Percentiles rank a stretch among this genome's conserved stretches.
These are phyloP conservation scores for Grammomys dolichurus DNA, from an alignment of 2,113 vertebrate genomes.

Conservation along the genomic window DNA sequence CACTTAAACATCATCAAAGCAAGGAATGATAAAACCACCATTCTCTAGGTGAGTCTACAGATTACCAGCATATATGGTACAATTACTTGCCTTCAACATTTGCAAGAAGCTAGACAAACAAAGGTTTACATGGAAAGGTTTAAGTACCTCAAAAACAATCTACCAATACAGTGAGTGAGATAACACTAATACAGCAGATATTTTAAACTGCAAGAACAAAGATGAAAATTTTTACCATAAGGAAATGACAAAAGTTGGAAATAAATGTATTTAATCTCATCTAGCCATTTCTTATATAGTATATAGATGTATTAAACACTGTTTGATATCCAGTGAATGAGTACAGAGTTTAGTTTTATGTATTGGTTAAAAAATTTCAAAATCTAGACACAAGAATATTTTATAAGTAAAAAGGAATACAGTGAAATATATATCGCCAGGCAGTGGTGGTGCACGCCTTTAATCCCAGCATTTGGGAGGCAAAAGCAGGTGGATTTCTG, in stretches of 20 bases:
- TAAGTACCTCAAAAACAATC: background rate
- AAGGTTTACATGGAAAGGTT: background rate
- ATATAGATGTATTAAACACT: background rate
- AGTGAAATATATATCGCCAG: background rate
- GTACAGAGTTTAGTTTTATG: background rate
- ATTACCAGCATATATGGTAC: background rate
- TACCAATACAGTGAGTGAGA: background rate
- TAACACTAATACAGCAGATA: background rate
- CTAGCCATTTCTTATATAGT: background rate
- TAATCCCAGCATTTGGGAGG: no score
- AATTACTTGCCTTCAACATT: background rate
- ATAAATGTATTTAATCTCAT: background rate
- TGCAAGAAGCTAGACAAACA: background rate
- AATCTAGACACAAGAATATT: background rate
- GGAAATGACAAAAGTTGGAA: no score
- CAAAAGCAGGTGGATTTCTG: no score
- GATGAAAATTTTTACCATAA: background rate
- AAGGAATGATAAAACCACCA: background rate
- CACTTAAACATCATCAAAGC: background rate
- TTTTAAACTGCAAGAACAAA: background rate
- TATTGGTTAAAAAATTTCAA: background rate
- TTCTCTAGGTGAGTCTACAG: background rate
- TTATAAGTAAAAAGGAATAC: background rate
- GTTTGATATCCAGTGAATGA: background rate
- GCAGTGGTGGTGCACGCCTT: no score